phyloP scores from a whole-genome alignment of 2,888 invertebrate species.

The Beris chalybata region DNA sequence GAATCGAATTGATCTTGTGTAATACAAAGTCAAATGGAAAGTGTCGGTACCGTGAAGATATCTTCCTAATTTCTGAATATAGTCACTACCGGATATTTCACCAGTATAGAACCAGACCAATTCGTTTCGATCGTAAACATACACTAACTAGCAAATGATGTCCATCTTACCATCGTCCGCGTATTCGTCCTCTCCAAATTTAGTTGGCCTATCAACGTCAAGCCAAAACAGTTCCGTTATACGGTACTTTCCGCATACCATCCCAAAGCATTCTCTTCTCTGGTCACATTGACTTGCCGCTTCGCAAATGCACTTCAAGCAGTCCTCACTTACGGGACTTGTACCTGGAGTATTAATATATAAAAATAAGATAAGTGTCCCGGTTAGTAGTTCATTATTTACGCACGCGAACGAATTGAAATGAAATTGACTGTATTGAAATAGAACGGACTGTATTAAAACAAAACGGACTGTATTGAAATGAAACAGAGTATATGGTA shows the following conservation, averaged over 20 bases:
- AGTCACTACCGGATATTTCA: background rate
- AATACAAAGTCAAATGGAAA: no score
- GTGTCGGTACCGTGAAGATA: no score
- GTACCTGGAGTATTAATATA: slow-evolving; percentile 64
- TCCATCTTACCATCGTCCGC: slow-evolving; percentile 7
- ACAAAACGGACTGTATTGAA: no score
- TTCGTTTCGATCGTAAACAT: no score
- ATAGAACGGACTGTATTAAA: no score
- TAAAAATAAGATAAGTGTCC: slow-evolving; percentile 80
- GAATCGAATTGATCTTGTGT: background rate
- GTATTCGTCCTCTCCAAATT: slow-evolving; percentile 46
- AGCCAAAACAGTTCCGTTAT: slow-evolving; percentile 90
- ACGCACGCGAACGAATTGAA: no score
- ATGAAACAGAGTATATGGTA: no score
- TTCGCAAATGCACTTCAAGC: slow-evolving; percentile 82
- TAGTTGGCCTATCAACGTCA: slow-evolving; percentile 60
- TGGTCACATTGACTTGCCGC: slow-evolving; percentile 75
- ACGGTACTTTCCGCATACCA: slow-evolving; percentile 79
- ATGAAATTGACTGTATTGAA: no score
- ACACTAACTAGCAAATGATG: no score
- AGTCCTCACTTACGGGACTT: slow-evolving; percentile 66
- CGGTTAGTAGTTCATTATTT: slow-evolving; percentile 49
- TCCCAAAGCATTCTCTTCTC: slow-evolving; percentile 60
- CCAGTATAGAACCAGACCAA: no score
- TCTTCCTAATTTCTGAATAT: no score